Percentiles rank a stretch among this genome's conserved stretches.
Conservation (phyloP, 37 sponge, comb jelly and placozoan genomes). For the Oopsacas minuta region DNA sequence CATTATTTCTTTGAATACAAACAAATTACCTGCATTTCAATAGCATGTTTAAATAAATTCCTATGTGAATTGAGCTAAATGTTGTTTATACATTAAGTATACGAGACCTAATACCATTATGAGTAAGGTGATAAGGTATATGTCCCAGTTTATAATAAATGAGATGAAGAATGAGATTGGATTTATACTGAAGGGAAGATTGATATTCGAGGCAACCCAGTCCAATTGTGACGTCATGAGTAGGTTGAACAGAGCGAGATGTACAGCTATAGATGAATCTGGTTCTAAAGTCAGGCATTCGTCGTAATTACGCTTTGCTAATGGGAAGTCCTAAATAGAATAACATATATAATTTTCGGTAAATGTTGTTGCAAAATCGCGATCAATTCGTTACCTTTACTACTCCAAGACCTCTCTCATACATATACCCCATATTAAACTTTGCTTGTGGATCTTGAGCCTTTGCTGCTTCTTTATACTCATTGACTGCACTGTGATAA, state of each 20-base stretch:
- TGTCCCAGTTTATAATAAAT: slow-evolving; percentile 57
- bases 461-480: slow-evolving; percentile 86
- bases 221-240: slow-evolving; percentile 21
- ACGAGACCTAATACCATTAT: slow-evolving; percentile 30
- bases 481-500: slow-evolving; percentile 70
- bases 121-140: slow-evolving; percentile 56
- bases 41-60: too few species aligned
- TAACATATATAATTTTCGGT: not conserved
- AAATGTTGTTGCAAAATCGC: too few species aligned
- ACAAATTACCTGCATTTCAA: too few species aligned
- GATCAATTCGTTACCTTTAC: slow-evolving; percentile 67
- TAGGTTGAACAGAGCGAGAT: slow-evolving; percentile 68
- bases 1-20: too few species aligned
- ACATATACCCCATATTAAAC: slow-evolving; percentile 99
- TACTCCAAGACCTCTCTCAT: slow-evolving; percentile 79
- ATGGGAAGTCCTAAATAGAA: slow-evolving; percentile 68
- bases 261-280: slow-evolving; percentile 73
- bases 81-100: slow-evolving; percentile 22
- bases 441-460: slow-evolving; percentile 72
- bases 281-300: slow-evolving; percentile 61
- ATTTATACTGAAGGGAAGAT: not conserved
- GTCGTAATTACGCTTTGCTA: slow-evolving; percentile 95
- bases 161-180: not conserved
- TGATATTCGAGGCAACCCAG: not conserved
- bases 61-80: slow-evolving; percentile 20